Percentiles rank a stretch among this genome's conserved stretches.
Evolutionary conservation across 2,888 invertebrate genomes (phyloP).

Genomic region (Dicyrtomina minuta): DNA sequence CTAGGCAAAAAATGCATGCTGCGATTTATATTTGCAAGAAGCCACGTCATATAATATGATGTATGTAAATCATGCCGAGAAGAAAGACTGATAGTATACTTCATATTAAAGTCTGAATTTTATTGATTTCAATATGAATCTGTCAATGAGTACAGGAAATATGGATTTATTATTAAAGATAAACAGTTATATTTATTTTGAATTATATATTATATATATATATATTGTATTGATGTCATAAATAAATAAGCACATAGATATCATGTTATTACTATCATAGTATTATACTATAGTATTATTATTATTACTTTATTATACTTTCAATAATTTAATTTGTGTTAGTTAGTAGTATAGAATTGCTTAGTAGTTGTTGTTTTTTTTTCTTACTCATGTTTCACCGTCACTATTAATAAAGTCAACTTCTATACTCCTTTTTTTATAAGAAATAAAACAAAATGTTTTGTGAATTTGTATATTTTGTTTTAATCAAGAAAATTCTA

Average conservation of each 20-base stretch:
- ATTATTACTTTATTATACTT: neutral
- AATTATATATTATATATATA: neutral
- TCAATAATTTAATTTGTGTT: constrained; percentile 4
- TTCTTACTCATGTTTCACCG: neutral
- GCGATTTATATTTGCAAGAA: too few relatives aligned
- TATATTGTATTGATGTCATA: constrained; percentile 23
- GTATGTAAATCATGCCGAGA: too few relatives aligned
- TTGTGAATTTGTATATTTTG: too few relatives aligned
- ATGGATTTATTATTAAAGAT: constrained; percentile 16
- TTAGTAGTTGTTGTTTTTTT: constrained; percentile 7
- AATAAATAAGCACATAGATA: constrained; percentile 30
- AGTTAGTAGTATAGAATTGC: constrained; percentile 1
- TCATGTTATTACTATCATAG: constrained; percentile 14
- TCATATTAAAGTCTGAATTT: too few relatives aligned
- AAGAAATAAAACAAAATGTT: too few relatives aligned
- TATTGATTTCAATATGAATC: constrained; percentile 9
- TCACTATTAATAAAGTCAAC: neutral
- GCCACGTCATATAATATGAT: too few relatives aligned
- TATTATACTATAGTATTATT: constrained; percentile 8
- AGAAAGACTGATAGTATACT: too few relatives aligned
- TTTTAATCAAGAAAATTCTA: too few relatives aligned
- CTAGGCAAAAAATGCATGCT: too few relatives aligned
- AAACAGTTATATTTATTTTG: constrained; percentile 13
- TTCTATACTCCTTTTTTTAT: too few relatives aligned
- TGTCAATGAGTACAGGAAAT: constrained; percentile 17